Evolutionary conservation across 2,113 vertebrate species (phyloP), one percentile per base, ranked within the genome.

Genomic region (Aepyceros melampus): DNA sequence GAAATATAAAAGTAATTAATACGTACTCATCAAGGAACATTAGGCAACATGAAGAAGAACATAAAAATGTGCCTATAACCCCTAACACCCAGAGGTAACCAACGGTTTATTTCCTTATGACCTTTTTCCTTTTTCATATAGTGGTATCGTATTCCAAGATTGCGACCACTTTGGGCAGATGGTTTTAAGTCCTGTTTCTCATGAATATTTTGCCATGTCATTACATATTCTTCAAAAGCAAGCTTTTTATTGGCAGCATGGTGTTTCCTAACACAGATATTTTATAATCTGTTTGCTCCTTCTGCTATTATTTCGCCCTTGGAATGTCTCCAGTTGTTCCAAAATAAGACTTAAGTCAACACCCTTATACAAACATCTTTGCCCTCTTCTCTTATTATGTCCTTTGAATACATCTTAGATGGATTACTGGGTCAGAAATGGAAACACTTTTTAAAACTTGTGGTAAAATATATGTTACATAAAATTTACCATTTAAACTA

Each of bases 281-380:
- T 90, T n/a, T 33, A 9, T 36, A 15, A 45, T 19, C 19, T 95
- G 8, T 33, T 56, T 86, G 56, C 64, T 51, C 31, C 51, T 78
- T 78, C 47, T 51, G 64, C 55, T 36, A 27, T 86, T 62, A 82
- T 67, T 97, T 91, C 82, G 27, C 56, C 15, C 36, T 92, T 83
- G 33, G 10, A 27, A 15, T 92, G 64, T 79, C 92, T 81, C 74
- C 82, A 58, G 45, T 60, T 94, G 76, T 95, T 85, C n/a, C 31
- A 83, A 84, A 94, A 31, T 87, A 89, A 92, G 71, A 89, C 71
- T 95, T 33, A 87, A 85, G 19, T 88, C 56, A 96, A 43, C 36
- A 15, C 7, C 43, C 43, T 90, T 45, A 47, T 45, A 13, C 31
- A 51, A 82, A 92, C 36, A 67, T 84, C 45, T 78, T 79, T 87